Conservation (phyloP, 1,140 invertebrate genomes). For the Calliphora vicina region DNA sequence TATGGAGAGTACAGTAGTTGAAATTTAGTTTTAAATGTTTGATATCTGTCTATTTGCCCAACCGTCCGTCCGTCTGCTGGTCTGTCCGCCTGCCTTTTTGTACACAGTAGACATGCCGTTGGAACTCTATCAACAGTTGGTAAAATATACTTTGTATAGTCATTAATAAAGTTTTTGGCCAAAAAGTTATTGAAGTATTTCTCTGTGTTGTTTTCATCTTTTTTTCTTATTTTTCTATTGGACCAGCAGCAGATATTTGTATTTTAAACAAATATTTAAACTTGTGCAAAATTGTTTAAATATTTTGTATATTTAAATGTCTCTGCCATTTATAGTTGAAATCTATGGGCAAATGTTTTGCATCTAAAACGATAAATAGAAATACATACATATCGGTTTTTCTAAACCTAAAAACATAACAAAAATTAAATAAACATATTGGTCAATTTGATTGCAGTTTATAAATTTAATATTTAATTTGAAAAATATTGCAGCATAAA, state of each 20-base stretch:
- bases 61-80: background rate
- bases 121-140: constrained; percentile 26
- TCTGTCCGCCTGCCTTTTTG: background rate
- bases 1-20: constrained; percentile 3
- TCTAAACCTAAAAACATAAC: too few relatives aligned
- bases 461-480: background rate
- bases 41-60: background rate
- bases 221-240: background rate
- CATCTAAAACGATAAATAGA: too few relatives aligned
- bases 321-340: too few relatives aligned
- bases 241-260: background rate
- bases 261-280: background rate
- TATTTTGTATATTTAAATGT: too few relatives aligned
- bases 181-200: background rate
- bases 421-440: too few relatives aligned
- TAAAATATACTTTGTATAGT: constrained; percentile 28
- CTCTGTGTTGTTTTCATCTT: background rate
- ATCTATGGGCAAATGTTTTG: too few relatives aligned
- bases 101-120: background rate
- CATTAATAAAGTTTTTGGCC: constrained; percentile 29
- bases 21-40: constrained; percentile 20
- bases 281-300: background rate
- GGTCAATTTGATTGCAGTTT: background rate
- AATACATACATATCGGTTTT: too few relatives aligned
- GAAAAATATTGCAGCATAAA: too few relatives aligned